phyloP scores from a whole-genome alignment of 2,888 invertebrate species.

The Dryomyza anilis region DNA sequence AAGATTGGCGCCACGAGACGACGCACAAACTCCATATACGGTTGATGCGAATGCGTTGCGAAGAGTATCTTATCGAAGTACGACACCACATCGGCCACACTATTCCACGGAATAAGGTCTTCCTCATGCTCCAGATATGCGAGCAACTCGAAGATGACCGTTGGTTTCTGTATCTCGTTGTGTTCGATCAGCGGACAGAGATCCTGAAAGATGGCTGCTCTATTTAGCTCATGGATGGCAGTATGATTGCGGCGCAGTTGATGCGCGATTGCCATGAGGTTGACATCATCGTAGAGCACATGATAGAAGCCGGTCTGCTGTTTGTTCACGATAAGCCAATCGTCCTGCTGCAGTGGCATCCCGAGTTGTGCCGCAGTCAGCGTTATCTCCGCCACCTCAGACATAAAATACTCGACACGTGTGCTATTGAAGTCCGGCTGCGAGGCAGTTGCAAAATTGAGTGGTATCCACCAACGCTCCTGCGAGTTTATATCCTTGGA shows the following conservation, averaged over 20 bases:
- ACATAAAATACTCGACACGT: slow-evolving; percentile 51
- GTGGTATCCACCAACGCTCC: slow-evolving; percentile 56
- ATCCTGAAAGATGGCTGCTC: slow-evolving; percentile 87
- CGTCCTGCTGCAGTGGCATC: slow-evolving; percentile 42
- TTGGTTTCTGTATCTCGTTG: slow-evolving; percentile 65
- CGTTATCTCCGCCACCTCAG: slow-evolving; percentile 45
- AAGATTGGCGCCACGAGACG: slow-evolving; percentile 46
- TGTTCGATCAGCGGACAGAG: slow-evolving; percentile 66
- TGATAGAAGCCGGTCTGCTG: slow-evolving; percentile 64
- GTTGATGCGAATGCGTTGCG: slow-evolving; percentile 42
- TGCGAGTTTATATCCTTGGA: slow-evolving; percentile 41
- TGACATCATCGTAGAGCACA: slow-evolving; percentile 72
- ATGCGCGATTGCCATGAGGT: slow-evolving; percentile 70
- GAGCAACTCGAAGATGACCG: slow-evolving; percentile 63
- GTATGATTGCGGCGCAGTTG: slow-evolving; percentile 68
- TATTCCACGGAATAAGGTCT: slow-evolving; percentile 72
- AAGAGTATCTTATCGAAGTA: slow-evolving; percentile 43
- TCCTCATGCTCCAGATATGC: slow-evolving; percentile 68
- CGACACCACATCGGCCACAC: slow-evolving; percentile 60
- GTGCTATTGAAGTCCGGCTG: slow-evolving; percentile 48
- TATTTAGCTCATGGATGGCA: slow-evolving; percentile 74
- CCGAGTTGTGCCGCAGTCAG: slow-evolving; percentile 44
- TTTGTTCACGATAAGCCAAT: slow-evolving; percentile 59
- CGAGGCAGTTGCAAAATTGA: slow-evolving; percentile 52
- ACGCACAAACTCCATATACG: slow-evolving; percentile 48